Evolutionary conservation across 2,113 vertebrate species (phyloP), one percentile per base, ranked within the genome.

Genomic region (Mesitornis unicolor): DNA sequence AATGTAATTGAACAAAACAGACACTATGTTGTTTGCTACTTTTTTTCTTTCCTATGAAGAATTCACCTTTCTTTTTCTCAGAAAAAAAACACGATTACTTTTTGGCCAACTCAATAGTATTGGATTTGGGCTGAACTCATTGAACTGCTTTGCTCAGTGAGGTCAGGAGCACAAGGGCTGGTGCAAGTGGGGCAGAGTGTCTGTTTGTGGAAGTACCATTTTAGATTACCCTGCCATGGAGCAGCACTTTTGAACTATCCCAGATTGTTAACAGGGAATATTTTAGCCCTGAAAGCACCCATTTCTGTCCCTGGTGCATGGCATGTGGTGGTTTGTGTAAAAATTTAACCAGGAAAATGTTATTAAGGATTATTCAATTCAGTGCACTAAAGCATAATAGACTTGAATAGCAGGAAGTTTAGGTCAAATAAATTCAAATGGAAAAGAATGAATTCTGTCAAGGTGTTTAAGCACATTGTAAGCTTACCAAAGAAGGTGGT

Each of bases 401-500:
- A 84, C 57, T 13, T 45, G n/a, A 28, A 75, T 91, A 68, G 70
- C 50, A 69, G n/a, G 82, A 93, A 80, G 33, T 40, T 86, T 90
- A 95, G 63, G 63, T 74, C 71, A 80, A 89, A 94, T 90, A 94
- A 88, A 91, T 57, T 93, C 47, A 93, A 90, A 92, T 90, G 67
- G 38, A 70, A 77, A 93, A 93, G 26, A 70, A 94, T 87, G 2
- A 94, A 74, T 88, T 85, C 64, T 70, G 85, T 77, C 78, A 95
- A 88, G 82, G 63, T 88, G 88, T 70, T 95, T 86, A 86, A 96
- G 47, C 75, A 80, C 63, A 38, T 36, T 45, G 29, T 61, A 85
- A 83, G 85, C 70, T 59, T 80, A 59, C 45, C 56, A 70, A 74
- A 85, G 67, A n/a, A 59, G 56, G 84, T 65, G 70, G 63, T 90